A percentile compares a stretch with the other conserved stretches of the same genome.
Evolutionary conservation across 2,888 invertebrate genomes (phyloP).

Genomic region (Apamea anceps): DNA sequence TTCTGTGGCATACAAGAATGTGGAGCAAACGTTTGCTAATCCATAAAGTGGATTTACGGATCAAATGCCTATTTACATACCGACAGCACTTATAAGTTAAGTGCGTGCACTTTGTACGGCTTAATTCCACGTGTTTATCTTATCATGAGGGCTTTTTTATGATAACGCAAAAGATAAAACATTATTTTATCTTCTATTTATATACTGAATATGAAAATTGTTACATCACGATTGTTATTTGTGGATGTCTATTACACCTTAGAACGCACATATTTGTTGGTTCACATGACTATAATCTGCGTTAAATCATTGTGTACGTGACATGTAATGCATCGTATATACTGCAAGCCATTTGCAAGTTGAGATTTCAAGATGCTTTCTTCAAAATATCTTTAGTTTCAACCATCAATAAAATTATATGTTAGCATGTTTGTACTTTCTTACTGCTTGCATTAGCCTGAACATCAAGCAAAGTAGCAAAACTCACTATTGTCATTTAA

Average conservation of each 20-base stretch:
- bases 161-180: background rate
- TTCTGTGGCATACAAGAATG: background rate
- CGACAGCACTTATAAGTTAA: background rate
- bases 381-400: background rate
- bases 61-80: conserved; percentile 16
- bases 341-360: background rate
- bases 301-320: conserved; percentile 1
- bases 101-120: conserved; percentile 6
- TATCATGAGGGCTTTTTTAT: background rate
- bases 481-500: background rate
- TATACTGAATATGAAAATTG: background rate
- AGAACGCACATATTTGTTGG: conserved; percentile 4
- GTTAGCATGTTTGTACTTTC: background rate
- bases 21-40: background rate
- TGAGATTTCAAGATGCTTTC: background rate
- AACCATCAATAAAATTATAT: background rate
- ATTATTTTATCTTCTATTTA: background rate
- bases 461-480: background rate
- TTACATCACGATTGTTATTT: conserved; percentile 7
- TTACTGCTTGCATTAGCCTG: background rate
- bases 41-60: conserved; percentile 5
- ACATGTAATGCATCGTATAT: background rate
- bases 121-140: conserved; percentile 1
- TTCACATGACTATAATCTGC: background rate
- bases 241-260: background rate